Evolutionary conservation across 2,888 invertebrate species (phyloP), one percentile per base, ranked within the genome.

Genomic region (Spilarctia lutea): DNA sequence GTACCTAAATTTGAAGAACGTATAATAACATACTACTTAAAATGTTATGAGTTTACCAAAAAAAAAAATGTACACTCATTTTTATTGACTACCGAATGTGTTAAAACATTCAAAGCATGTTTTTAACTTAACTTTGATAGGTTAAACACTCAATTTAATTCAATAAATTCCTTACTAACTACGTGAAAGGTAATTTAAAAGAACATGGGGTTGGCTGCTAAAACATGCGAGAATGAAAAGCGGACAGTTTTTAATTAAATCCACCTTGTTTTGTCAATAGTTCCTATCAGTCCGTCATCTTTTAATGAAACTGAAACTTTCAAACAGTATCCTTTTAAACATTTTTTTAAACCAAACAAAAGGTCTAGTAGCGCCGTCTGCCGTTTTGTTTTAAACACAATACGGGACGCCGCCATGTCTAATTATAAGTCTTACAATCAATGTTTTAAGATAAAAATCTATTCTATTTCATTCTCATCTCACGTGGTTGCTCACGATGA

Each of bases 141-240:
- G 48, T 72, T 79, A 30, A 20, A 71, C 67, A 73, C 65, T 68
- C 72, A 52, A 72, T 75, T 73, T 72, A 45, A 45, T 63, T 24
- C 48, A 48, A 74, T 73, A 60, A 76, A 77, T 77, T 71, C 60
- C 33, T 70, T 68, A n/a, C 27, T 68, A 68, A 73, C 70, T 65
- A 68, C 45, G 68, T 68, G 18, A 24, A 27, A 24, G 39, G 39
- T 71, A 63, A 74, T 74, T 60, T 24, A 68, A 67, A 35, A 16
- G 45, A 35, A 45, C 70, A 72, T 52, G 11, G n/a, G 33, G 24
- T 71, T 68, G 18, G 35, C 35, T 45, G 39, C 39, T 24, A 20
- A 45, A 73, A 72, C 72, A 42, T 42, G 35, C 6, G 56, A 13
- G 39, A 13, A 10, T n/a, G 13, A 68, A 66, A 48, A 48, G 48